Percentiles rank a stretch among this genome's conserved stretches.
Evolutionary conservation across 2,888 invertebrate genomes (phyloP).

Genomic region (Pinctada fucata): DNA sequence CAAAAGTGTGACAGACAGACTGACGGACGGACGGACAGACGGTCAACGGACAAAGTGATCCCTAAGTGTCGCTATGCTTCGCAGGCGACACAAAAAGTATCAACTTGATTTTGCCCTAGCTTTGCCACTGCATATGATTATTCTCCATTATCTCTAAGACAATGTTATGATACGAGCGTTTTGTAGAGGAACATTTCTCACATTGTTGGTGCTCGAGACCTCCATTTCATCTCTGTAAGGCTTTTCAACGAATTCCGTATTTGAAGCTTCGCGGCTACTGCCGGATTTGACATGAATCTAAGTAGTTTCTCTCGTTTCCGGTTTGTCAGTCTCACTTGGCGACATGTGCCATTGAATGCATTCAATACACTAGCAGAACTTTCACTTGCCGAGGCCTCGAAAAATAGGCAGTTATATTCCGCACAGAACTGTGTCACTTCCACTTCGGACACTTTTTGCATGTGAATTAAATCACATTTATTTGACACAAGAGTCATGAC

Average conservation of each 20-base stretch:
- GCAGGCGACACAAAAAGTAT: no score
- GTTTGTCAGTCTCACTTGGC: constrained; percentile 55
- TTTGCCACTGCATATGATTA: no score
- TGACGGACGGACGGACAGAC: no score
- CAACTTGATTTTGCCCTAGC: no score
- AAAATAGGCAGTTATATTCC: constrained; percentile 59
- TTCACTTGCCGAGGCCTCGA: constrained; percentile 66
- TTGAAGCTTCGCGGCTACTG: constrained; percentile 65
- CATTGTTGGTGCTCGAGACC: constrained; percentile 64
- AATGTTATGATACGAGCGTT: no score
- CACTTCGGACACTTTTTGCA: constrained; percentile 57
- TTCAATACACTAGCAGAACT: constrained; percentile 56
- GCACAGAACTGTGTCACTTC: constrained; percentile 57
- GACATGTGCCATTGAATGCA: constrained; percentile 55
- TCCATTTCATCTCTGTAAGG: constrained; percentile 64
- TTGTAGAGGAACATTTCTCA: constrained; percentile 15
- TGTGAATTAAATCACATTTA: constrained; percentile 67
- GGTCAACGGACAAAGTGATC: no score
- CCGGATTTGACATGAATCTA: constrained; percentile 64
- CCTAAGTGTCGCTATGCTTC: no score
- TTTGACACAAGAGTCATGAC: constrained; percentile 64
- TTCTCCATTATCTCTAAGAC: no score
- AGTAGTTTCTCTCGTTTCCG: constrained; percentile 66
- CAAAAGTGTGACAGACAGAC: no score
- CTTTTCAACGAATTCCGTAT: constrained; percentile 66